These are phyloP conservation scores for Meteorus sp. DNA, from an alignment of 1,140 invertebrate genomes.

Conservation along the genomic window DNA sequence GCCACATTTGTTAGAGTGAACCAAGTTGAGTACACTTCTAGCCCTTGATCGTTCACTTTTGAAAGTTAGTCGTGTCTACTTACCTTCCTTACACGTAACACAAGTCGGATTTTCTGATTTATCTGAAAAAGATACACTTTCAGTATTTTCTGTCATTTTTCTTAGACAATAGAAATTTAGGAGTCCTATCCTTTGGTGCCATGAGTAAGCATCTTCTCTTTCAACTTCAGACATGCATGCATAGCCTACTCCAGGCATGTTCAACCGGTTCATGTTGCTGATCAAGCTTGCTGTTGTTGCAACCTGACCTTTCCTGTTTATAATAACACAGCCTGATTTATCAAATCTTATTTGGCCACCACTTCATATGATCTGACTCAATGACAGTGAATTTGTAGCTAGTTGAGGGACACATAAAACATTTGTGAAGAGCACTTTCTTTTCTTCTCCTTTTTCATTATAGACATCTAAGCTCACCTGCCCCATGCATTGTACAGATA, in stretches of 20 bases:
- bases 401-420: constrained; percentile 12
- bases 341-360: constrained; percentile 7
- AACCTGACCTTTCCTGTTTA: not conserved
- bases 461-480: not conserved
- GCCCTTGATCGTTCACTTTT: constrained; percentile 26
- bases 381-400: constrained; percentile 23
- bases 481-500: not conserved
- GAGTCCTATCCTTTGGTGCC: constrained; percentile 24
- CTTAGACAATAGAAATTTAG: constrained; percentile 9
- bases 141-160: not conserved
- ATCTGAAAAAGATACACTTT: not conserved
- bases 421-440: constrained; percentile 6
- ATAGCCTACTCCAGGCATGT: not conserved
- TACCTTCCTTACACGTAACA: constrained; percentile 41
- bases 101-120: constrained; percentile 25
- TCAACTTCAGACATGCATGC: not conserved
- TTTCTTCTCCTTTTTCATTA: not conserved
- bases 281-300: not conserved
- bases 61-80: constrained; percentile 40
- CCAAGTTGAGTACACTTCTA: constrained; percentile 30
- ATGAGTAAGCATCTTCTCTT: not conserved
- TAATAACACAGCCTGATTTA: not conserved
- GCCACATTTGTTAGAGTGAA: constrained; percentile 42
- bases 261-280: constrained; percentile 17
- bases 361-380: constrained; percentile 20